These are phyloP conservation scores for Heliconius nattereri DNA, from an alignment of 1,140 invertebrate species.

Conservation along the genomic window DNA sequence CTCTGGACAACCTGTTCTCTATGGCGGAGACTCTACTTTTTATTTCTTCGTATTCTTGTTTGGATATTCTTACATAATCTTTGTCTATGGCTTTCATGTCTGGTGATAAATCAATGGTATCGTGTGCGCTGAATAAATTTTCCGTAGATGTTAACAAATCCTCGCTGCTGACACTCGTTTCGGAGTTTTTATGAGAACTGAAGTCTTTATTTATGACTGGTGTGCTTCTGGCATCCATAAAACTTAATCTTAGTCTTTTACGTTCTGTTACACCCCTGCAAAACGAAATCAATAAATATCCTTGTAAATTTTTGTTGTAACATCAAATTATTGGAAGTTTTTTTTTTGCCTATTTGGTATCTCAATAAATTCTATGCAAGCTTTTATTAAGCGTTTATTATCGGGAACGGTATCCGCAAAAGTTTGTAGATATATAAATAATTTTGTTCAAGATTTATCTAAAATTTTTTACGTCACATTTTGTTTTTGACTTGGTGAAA, in stretches of 20 bases:
- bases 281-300: slow-evolving; percentile 15
- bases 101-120: slow-evolving; percentile 72
- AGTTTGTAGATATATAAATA: no score
- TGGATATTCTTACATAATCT: slow-evolving; percentile 86
- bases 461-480: no score
- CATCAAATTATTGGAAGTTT: no score
- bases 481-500: no score
- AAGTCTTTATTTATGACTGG: slow-evolving; percentile 62
- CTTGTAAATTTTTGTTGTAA: background rate
- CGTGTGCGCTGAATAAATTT: slow-evolving; percentile 69
- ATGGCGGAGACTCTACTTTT: slow-evolving; percentile 87
- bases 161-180: slow-evolving; percentile 72
- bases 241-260: slow-evolving; percentile 72
- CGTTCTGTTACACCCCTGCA: slow-evolving; percentile 71
- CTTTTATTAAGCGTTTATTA: no score
- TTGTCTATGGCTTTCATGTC: slow-evolving; percentile 72
- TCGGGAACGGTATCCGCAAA: no score
- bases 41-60: slow-evolving; percentile 88
- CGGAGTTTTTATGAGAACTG: slow-evolving; percentile 67
- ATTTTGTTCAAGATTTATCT: no score
- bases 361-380: no score
- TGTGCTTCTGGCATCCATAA: slow-evolving; percentile 69
- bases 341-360: no score
- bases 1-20: slow-evolving; percentile 85
- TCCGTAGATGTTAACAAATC: slow-evolving; percentile 74